Base-by-base conservation (phyloP, 2,888 invertebrate species). In the Xylota segnis region DNA sequence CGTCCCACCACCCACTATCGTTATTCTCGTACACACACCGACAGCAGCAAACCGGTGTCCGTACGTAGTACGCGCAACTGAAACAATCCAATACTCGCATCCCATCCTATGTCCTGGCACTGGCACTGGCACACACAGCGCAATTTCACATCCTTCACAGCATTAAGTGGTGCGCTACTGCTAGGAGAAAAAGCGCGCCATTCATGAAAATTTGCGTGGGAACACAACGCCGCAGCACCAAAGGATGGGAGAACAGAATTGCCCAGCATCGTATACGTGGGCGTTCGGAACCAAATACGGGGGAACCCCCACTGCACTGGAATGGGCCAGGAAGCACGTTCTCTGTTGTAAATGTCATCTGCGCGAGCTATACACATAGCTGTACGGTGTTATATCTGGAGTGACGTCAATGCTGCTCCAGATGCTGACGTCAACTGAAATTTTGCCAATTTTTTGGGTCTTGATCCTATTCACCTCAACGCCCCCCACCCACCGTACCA, bases 201-300 rank as follows among this genome's bases (percentile, higher is more conserved):
- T 88, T 88, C 88, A 87, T 87, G 87, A 87, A 87, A 87, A 68
- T 77, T 86, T 83, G 83, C 88, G 88, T 88, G 86, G 88, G 88
- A 75, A 83, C 61, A 61, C 10, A 82, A 59, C 52, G 40, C 84
- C 74, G 58, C 75, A 84, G 27, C 34, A 43, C 40, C 32, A 54
- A 18, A 43, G 56, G 37, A 54, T 52, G 34, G 61, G 77, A 12
- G 16, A 18, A 18, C 58, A 66, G 76, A 34, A 59, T 9, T 14
- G 32, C 43, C 34, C 59, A 59, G 76, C 59, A 70, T 65, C 45
- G 16, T 45, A n/a, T n/a, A 12, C 4, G 63, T 66, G 59, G 52
- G 50, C 16, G 59, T 34, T 32, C n/a, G 40, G 50, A 76, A 32
- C 68, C 68, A 52, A 77, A 59, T 43, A 68, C 56, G 50, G 14